Evolutionary conservation across 1,140 invertebrate species (phyloP), one percentile per base, ranked within the genome.

Genomic region (Panulirus ornatus): DNA sequence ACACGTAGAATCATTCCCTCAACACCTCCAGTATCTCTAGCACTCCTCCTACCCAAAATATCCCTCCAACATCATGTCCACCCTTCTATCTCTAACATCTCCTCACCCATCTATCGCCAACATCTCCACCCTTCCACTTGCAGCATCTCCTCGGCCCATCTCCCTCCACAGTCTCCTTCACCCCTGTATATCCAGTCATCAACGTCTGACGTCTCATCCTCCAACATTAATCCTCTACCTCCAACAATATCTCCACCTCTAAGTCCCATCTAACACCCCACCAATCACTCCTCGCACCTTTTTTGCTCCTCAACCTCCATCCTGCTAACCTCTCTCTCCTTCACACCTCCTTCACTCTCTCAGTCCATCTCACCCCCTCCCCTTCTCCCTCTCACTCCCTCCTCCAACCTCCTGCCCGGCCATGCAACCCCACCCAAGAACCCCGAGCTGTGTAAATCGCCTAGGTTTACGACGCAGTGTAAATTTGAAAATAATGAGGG

Each of bases 401-500:
- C 51, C 81, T 27, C 58, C 58, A 42, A 40, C 70, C 66, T 51
- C 30, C 51, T 82, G 19, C 22, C 16, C 73, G 70, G 14, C 36
- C 14, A 16, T n/a, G n/a, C n/a, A n/a, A n/a, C n/a, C n/a, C 44
- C 44, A 47, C 44, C 44, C 44, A 47, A 47, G 44, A 47, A 47
- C 44, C 44, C 44, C 5, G 44, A 47, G 19, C n/a, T 66, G 58
- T 66, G 58, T 66, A 66, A 66, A 34, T 75, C n/a, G 40, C 19
- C 54, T 14, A 38, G 73, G 70, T 75, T 85, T 85, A 85, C 70
- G 63, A 34, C n/a, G n/a, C 54, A 27, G 44, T 75, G 83, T 85
- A 75, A 85, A 85, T 75, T 85, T 85, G 83, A 73, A 73, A 85
- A 85, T 85, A 85, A 75, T 85, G 47, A 66, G 83, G 40, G 83